phyloP scores from a whole-genome alignment of 2,113 vertebrate genomes.

The Pelecanoides urinatrix region DNA sequence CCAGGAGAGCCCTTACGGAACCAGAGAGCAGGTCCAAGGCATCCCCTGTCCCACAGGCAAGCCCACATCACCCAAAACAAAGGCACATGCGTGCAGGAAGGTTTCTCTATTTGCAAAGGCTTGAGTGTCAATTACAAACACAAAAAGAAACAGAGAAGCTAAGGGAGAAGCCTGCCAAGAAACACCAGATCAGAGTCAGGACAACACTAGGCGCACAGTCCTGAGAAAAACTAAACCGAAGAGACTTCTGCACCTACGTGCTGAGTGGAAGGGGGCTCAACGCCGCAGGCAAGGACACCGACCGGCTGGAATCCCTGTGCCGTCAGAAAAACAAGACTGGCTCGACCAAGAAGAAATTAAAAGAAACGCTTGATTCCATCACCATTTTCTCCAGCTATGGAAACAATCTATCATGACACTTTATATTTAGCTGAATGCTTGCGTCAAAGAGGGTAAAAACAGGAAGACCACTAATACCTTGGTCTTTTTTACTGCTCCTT shows the following conservation, averaged over 20 bases:
- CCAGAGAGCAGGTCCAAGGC: rapidly evolving
- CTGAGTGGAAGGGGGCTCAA: neutral
- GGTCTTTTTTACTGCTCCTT: neutral
- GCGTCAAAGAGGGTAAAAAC: constrained; percentile 28
- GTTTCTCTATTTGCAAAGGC: neutral
- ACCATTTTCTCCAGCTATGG: constrained; percentile 18
- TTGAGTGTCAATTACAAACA: neutral
- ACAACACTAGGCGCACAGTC: neutral
- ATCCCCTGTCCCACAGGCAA: neutral
- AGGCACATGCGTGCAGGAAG: neutral
- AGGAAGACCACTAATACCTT: constrained; percentile 36
- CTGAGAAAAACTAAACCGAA: neutral
- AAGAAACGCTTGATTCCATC: neutral
- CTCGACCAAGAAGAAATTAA: neutral
- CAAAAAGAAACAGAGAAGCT: neutral
- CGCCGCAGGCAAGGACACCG: neutral
- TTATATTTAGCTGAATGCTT: constrained; percentile 22
- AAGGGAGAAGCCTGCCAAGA: neutral
- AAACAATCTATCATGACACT: constrained; percentile 11
- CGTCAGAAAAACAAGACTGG: neutral
- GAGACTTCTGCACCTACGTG: neutral
- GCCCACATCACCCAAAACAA: neutral
- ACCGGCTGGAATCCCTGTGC: neutral
- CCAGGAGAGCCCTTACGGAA: neutral
- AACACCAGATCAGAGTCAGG: neutral